A percentile compares a stretch with the other conserved stretches of the same genome.
These are phyloP conservation scores for Paedocypris sp. DNA, from an alignment of 2,113 vertebrate species.

Conservation along the genomic window DNA sequence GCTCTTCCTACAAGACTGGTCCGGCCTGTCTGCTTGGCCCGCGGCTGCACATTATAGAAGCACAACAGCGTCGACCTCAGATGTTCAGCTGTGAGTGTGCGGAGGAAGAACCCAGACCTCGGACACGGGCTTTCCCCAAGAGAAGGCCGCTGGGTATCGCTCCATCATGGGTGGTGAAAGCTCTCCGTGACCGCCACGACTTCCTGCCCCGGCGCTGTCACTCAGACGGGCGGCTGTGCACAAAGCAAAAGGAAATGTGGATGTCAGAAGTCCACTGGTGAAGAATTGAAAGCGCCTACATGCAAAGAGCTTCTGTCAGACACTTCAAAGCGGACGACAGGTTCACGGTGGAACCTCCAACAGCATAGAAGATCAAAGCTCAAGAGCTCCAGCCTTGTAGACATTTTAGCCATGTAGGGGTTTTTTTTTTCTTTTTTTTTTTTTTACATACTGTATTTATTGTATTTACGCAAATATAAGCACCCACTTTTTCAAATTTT, in stretches of 20 bases:
- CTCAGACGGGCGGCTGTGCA: neutral
- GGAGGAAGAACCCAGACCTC: too few species aligned
- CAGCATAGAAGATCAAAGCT: neutral
- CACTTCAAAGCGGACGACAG: neutral
- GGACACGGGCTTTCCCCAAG: too few species aligned
- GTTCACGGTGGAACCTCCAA: neutral
- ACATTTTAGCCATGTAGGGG: too few species aligned
- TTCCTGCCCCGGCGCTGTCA: neutral
- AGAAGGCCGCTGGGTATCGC: too few species aligned
- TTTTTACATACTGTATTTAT: too few species aligned
- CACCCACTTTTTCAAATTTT: too few species aligned
- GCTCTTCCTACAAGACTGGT: conserved; percentile 27
- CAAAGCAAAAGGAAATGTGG: neutral
- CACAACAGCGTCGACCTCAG: neutral
- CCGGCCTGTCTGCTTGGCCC: conserved; percentile 20
- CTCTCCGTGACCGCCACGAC: neutral
- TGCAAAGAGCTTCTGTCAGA: neutral
- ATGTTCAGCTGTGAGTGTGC: too few species aligned
- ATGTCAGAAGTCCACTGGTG: neutral
- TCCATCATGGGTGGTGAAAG: too few species aligned
- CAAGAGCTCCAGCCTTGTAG: too few species aligned
- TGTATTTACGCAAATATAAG: too few species aligned
- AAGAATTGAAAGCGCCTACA: neutral
- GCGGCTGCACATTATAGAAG: neutral
- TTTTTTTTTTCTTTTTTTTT: too few species aligned